Percentiles rank a stretch among this genome's conserved stretches.
phyloP scores from a whole-genome alignment of 1,140 invertebrate genomes.

The Proales similis region DNA sequence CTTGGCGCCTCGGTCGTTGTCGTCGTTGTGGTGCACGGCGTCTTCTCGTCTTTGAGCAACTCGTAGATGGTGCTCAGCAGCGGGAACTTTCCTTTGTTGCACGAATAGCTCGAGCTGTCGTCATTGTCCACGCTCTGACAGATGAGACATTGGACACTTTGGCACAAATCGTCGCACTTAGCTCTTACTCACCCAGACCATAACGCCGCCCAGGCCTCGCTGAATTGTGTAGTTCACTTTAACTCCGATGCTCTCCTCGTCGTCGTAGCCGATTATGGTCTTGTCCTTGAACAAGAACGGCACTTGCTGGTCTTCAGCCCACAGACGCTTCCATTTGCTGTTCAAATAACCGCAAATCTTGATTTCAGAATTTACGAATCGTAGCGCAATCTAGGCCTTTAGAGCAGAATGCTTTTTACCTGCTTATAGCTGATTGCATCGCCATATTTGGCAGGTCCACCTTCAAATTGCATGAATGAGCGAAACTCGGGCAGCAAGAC shows the following conservation, averaged over 20 bases:
- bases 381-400: no score
- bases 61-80: conserved; percentile 35
- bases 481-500: no score
- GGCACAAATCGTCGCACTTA: no score
- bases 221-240: conserved; percentile 32
- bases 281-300: conserved; percentile 76
- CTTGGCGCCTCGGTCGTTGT: not conserved
- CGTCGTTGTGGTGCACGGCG: conserved; percentile 3
- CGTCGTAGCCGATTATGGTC: conserved; percentile 89
- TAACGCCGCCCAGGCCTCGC: conserved; percentile 23
- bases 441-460: conserved; percentile 32
- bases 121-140: conserved; percentile 22
- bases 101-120: conserved; percentile 26
- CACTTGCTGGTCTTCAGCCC: conserved; percentile 34
- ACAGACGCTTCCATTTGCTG: conserved; percentile 34
- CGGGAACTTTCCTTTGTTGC: conserved; percentile 36
- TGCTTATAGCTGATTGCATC: conserved; percentile 30
- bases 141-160: not conserved
- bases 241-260: conserved; percentile 51
- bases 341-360: conserved; percentile 22
- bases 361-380: not conserved
- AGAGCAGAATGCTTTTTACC: not conserved
- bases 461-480: no score
- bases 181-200: conserved; percentile 25
- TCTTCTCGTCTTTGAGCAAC: conserved; percentile 7